phyloP scores from a whole-genome alignment of 2,888 invertebrate species.

The Caenorhabditis angaria region DNA sequence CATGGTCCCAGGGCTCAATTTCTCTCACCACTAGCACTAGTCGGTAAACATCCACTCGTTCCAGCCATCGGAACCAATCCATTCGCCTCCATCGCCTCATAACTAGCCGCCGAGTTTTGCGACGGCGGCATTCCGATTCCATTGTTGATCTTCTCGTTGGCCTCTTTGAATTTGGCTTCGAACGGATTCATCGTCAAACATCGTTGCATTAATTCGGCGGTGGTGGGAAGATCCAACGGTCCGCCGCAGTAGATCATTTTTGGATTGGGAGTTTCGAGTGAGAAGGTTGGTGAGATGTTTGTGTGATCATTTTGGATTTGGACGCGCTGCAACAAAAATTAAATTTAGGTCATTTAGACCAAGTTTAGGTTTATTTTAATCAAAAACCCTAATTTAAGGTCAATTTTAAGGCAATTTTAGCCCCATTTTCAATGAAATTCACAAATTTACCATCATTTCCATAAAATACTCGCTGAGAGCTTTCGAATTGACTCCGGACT shows the following conservation, averaged over 20 bases:
- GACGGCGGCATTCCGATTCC: slow-evolving; percentile 33
- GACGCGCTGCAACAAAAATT: slow-evolving; percentile 38
- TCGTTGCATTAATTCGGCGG: slow-evolving; percentile 70
- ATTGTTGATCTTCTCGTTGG: slow-evolving; percentile 61
- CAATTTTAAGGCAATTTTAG: too few species aligned
- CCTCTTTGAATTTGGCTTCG: slow-evolving; percentile 70
- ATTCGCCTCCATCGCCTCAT: slow-evolving; percentile 54
- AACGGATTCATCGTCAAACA: slow-evolving; percentile 70
- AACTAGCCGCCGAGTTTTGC: slow-evolving; percentile 25
- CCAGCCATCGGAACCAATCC: slow-evolving; percentile 49
- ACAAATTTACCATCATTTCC: too few species aligned
- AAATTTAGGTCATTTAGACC: too few species aligned
- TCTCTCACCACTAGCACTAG: slow-evolving; percentile 12
- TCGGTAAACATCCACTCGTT: background rate
- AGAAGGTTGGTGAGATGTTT: slow-evolving; percentile 22
- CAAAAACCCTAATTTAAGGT: too few species aligned
- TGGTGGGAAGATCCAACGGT: slow-evolving; percentile 64
- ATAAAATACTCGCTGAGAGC: too few species aligned
- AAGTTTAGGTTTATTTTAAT: too few species aligned
- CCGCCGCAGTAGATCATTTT: slow-evolving; percentile 41
- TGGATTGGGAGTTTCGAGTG: slow-evolving; percentile 41
- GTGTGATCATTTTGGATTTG: slow-evolving; percentile 35
- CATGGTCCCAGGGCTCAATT: background rate
- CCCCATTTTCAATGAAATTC: too few species aligned
- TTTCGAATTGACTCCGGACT: background rate